Conservation (phyloP, 2,113 vertebrate genomes). For the Tursiops truncatus region DNA sequence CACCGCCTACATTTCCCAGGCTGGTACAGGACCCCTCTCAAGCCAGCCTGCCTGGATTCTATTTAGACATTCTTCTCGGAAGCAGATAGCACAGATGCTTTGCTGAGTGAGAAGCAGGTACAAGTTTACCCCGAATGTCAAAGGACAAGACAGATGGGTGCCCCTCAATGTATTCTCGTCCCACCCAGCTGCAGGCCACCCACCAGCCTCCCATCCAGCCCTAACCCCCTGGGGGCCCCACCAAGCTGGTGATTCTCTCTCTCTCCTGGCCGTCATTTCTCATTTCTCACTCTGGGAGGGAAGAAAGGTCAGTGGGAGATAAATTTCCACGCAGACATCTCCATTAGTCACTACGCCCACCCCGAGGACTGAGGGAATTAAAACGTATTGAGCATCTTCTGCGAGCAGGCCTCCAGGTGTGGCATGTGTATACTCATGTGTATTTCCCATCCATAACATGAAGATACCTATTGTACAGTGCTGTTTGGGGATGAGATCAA, state of each 20-base stretch:
- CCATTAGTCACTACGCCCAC: not conserved
- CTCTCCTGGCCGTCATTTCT: not conserved
- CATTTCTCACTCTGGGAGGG: not conserved
- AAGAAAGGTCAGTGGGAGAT: not conserved
- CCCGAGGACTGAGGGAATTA: not conserved
- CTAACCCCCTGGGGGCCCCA: not conserved
- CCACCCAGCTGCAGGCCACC: not conserved
- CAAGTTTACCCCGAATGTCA: constrained; percentile 54
- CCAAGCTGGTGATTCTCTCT: not conserved
- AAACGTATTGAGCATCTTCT: not conserved
- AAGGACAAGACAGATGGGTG: constrained; percentile 51
- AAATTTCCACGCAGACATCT: not conserved
- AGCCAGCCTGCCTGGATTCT: not conserved
- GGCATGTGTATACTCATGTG: rapidly evolving
- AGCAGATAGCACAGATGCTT: not conserved
- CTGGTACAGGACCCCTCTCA: not conserved
- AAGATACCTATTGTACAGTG: not conserved
- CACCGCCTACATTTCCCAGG: not conserved
- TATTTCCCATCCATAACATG: not conserved
- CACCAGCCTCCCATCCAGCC: not conserved
- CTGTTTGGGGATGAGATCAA: not conserved
- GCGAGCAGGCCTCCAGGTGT: not conserved
- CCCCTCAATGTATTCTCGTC: not conserved
- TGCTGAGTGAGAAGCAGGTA: not conserved
- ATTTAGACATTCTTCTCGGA: constrained; percentile 57